Evolutionary conservation across 92 coral and sea anemone species (phyloP).

Genomic region (Epizoanthus stellaris): DNA sequence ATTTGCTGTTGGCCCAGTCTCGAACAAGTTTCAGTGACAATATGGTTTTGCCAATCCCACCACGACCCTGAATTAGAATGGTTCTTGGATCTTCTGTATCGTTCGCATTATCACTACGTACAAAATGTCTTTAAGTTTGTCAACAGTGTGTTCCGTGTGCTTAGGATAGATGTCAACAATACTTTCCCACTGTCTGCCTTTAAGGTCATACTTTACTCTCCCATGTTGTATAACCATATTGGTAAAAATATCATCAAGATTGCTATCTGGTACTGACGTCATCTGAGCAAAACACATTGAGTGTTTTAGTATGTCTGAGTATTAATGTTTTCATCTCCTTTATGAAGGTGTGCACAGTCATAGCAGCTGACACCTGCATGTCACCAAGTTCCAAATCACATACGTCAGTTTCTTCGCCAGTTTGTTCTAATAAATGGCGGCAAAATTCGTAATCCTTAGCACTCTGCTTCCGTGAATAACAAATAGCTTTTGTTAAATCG

Average conservation of each 20-base stretch:
- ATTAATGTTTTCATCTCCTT: neutral
- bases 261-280: neutral
- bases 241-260: slow-evolving; percentile 48
- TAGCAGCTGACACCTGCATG: neutral
- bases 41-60: slow-evolving; percentile 67
- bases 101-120: neutral
- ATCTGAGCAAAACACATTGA: slow-evolving; percentile 9
- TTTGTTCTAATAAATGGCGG: neutral
- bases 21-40: slow-evolving; percentile 59
- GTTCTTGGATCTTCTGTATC: slow-evolving; percentile 47
- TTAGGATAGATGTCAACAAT: slow-evolving; percentile 11
- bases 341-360: slow-evolving; percentile 3
- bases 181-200: neutral
- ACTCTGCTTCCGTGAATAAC: neutral
- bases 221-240: slow-evolving; percentile 49
- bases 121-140: slow-evolving; percentile 10
- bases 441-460: slow-evolving; percentile 5
- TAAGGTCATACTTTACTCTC: neutral
- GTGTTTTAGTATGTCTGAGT: neutral
- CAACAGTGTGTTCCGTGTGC: slow-evolving; percentile 17
- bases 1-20: slow-evolving; percentile 61
- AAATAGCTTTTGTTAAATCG: neutral
- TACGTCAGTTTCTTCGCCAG: neutral
- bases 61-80: slow-evolving; percentile 61
- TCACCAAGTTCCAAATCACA: neutral